Evolutionary conservation across 2,797 vertebrate species (phyloP).

Genomic region (Potorous gilbertii): DNA sequence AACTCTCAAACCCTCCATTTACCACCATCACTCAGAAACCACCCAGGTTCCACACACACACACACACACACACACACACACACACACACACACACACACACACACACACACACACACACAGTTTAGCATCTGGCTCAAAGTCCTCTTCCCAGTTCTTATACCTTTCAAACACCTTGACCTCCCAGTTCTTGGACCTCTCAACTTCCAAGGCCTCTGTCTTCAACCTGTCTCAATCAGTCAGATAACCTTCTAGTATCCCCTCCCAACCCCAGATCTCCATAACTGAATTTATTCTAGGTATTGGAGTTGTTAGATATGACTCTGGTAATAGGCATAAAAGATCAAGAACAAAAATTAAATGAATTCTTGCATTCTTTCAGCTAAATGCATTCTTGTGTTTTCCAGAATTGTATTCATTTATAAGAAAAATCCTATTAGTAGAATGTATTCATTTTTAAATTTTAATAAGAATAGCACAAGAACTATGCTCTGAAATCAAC

Average conservation of each 20-base stretch:
- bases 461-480: slow-evolving; percentile 70
- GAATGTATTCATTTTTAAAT: slow-evolving; percentile 71
- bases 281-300: background rate
- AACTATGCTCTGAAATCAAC: slow-evolving; percentile 75
- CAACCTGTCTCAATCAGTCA: background rate
- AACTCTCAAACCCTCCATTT: background rate
- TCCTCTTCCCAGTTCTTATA: background rate
- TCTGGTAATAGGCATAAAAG: background rate
- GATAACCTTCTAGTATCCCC: background rate
- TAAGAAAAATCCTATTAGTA: slow-evolving; percentile 76
- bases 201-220: background rate
- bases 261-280: background rate
- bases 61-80: too few relatives aligned
- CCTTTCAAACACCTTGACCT: background rate
- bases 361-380: slow-evolving; percentile 63
- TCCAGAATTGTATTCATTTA: slow-evolving; percentile 75
- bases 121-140: background rate
- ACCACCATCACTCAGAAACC: background rate
- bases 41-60: too few relatives aligned
- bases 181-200: background rate
- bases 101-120: too few relatives aligned
- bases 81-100: too few relatives aligned
- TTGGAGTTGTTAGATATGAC: background rate
- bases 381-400: slow-evolving; percentile 68
- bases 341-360: slow-evolving; percentile 62